Conservation (phyloP, 2,888 invertebrate species). For the Pammene fasciana region DNA sequence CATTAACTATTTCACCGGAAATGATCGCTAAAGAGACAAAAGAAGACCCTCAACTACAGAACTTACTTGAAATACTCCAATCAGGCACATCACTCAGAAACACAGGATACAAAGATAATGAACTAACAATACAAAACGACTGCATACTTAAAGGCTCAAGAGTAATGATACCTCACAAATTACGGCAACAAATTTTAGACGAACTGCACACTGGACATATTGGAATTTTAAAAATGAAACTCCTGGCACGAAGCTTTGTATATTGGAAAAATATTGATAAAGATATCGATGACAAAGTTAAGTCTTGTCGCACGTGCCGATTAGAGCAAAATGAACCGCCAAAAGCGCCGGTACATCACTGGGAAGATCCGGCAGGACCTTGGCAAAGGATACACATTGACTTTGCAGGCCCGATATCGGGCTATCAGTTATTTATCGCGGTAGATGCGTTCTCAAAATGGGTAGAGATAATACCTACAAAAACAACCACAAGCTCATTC, state of each 20-base stretch:
- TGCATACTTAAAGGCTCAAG: constrained; percentile 43
- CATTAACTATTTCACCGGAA: constrained; percentile 16
- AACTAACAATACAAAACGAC: constrained; percentile 42
- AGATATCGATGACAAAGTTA: too few relatives aligned
- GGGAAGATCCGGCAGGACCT: too few relatives aligned
- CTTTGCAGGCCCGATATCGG: too few relatives aligned
- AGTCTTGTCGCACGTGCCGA: too few relatives aligned
- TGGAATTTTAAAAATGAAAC: too few relatives aligned
- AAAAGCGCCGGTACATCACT: too few relatives aligned
- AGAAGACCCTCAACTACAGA: constrained; percentile 28
- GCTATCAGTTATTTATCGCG: too few relatives aligned
- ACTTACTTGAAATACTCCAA: constrained; percentile 8
- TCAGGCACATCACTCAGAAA: constrained; percentile 1
- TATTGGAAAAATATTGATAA: too few relatives aligned
- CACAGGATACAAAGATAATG: constrained; percentile 33
- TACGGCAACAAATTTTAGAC: constrained; percentile 22
- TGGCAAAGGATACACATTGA: too few relatives aligned
- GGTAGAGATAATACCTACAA: not conserved
- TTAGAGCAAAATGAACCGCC: too few relatives aligned
- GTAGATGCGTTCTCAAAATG: too few relatives aligned
- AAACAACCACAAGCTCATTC: not conserved
- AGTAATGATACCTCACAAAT: constrained; percentile 5
- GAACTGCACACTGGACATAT: constrained; percentile 45
- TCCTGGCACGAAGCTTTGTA: too few relatives aligned
- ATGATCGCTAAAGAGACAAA: constrained; percentile 33